A percentile compares a stretch with the other conserved stretches of the same genome.
Conservation (phyloP, 2,113 vertebrate genomes). For the Saguinus imperator region DNA sequence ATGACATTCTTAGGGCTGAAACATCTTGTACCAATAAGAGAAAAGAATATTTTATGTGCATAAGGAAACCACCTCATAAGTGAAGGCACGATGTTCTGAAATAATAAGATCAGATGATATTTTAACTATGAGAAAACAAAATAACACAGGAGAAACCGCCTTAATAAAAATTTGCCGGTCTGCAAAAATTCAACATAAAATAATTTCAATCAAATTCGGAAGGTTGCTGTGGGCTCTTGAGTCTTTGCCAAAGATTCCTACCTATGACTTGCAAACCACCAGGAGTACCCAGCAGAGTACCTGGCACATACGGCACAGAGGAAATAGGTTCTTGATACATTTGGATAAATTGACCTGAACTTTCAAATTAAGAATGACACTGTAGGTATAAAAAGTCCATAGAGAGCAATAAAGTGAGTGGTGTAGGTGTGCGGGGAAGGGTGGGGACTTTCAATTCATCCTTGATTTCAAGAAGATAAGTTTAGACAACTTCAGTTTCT, state of each 20-base stretch:
- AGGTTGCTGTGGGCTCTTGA: not conserved
- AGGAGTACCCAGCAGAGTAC: too few relatives aligned
- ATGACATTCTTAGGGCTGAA: not conserved
- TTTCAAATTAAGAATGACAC: not conserved
- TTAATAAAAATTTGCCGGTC: not conserved
- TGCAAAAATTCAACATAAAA: slow-evolving; percentile 17
- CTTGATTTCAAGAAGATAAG: not conserved
- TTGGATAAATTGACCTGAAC: not conserved
- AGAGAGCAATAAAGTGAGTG: not conserved
- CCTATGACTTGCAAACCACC: not conserved
- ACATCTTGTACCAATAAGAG: not conserved
- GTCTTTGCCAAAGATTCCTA: not conserved
- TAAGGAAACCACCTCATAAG: not conserved
- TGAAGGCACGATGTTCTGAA: not conserved
- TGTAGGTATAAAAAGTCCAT: not conserved
- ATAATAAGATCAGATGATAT: not conserved
- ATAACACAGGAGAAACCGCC: not conserved
- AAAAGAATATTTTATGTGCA: not conserved
- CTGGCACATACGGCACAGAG: not conserved
- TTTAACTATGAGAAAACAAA: slow-evolving; percentile 30
- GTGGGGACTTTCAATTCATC: not conserved
- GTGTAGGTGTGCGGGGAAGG: accelerated
- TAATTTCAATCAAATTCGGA: not conserved
- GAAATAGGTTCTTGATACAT: not conserved
- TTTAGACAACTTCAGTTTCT: not conserved